phyloP scores from a whole-genome alignment of 2,888 invertebrate species.

The Linnaemya vulpina region DNA sequence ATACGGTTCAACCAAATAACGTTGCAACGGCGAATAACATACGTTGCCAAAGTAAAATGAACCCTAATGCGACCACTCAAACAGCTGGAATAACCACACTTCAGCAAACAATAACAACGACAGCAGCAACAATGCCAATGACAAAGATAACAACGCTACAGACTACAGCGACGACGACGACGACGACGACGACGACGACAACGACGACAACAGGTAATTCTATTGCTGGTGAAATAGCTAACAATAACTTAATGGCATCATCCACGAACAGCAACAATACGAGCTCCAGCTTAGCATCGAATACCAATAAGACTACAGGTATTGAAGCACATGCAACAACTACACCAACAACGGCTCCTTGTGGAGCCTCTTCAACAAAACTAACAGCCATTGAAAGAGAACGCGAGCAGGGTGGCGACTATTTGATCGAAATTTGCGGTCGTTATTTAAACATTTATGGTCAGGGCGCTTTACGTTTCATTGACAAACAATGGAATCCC shows the following conservation, averaged over 20 bases:
- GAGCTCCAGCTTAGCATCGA: conserved; percentile 71
- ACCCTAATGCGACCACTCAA: conserved; percentile 67
- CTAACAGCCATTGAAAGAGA: conserved; percentile 79
- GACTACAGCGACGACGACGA: conserved; percentile 44
- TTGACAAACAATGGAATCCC: conserved; percentile 91
- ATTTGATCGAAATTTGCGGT: conserved; percentile 93
- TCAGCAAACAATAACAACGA: conserved; percentile 63
- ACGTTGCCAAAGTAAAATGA: conserved; percentile 64
- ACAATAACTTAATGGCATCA: conserved; percentile 62
- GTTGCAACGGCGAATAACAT: conserved; percentile 60
- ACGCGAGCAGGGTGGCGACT: conserved; percentile 88
- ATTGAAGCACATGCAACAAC: conserved; percentile 23
- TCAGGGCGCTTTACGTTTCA: conserved; percentile 92
- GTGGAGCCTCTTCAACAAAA: conserved; percentile 63
- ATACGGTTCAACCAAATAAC: conserved; percentile 66
- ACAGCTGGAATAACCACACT: conserved; percentile 67
- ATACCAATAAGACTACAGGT: conserved; percentile 73
- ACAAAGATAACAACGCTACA: conserved; percentile 52
- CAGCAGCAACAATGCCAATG: conserved; percentile 30
- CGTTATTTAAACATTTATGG: conserved; percentile 93
- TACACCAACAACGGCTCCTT: conserved; percentile 51
- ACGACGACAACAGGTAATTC: conserved; percentile 62
- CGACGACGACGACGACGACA: conserved; percentile 41
- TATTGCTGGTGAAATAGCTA: conserved; percentile 30
- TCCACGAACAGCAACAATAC: conserved; percentile 58